These are phyloP conservation scores for Ophioninae sp. DNA, from an alignment of 2,888 invertebrate species.

Conservation along the genomic window DNA sequence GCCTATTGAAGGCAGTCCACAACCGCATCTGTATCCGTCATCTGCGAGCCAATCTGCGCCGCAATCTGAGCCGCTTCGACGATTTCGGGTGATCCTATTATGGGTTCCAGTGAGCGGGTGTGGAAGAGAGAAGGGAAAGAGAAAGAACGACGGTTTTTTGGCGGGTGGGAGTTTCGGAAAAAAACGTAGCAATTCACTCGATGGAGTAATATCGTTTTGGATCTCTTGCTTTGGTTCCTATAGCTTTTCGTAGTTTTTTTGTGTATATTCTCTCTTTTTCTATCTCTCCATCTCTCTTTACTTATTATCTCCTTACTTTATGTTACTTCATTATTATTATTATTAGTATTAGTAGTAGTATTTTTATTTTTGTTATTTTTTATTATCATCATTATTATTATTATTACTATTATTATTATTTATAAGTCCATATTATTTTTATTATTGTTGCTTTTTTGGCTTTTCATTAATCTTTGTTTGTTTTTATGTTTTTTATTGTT, in stretches of 20 bases:
- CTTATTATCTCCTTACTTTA: too few species aligned
- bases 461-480: too few species aligned
- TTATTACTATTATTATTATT: too few species aligned
- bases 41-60: slow-evolving; percentile 75
- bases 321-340: too few species aligned
- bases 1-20: slow-evolving; percentile 70
- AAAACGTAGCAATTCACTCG: slow-evolving; percentile 13
- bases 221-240: neutral
- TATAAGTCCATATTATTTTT: too few species aligned
- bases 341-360: too few species aligned
- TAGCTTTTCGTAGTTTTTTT: neutral
- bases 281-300: neutral
- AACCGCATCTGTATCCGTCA: slow-evolving; percentile 75
- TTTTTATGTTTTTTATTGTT: too few species aligned
- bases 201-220: slow-evolving; percentile 16
- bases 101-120: slow-evolving; percentile 71
- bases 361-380: too few species aligned
- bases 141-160: neutral
- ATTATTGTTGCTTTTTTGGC: too few species aligned
- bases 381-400: too few species aligned
- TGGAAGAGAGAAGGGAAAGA: slow-evolving; percentile 57
- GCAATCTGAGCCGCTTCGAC: slow-evolving; percentile 74
- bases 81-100: slow-evolving; percentile 79
- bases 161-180: slow-evolving; percentile 15
- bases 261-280: neutral